Conservation (phyloP, 1,140 invertebrate genomes). For the Drosophila arizonae region DNA sequence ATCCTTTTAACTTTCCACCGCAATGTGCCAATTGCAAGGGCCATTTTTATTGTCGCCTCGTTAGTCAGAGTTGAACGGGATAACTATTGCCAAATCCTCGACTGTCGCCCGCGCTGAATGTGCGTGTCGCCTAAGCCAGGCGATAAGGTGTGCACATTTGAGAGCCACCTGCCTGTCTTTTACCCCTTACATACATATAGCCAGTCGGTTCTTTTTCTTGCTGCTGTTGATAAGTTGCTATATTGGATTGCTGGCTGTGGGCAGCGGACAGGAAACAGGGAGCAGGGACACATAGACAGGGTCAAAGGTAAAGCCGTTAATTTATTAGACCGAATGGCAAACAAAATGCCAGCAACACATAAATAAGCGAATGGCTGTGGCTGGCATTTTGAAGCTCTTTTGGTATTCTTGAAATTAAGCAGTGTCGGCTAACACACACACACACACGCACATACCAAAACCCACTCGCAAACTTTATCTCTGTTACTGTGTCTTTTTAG, state of each 20-base stretch:
- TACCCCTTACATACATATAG: neutral
- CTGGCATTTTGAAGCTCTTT: slow-evolving; percentile 33
- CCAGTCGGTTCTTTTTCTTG: slow-evolving; percentile 56
- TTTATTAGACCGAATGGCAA: slow-evolving; percentile 74
- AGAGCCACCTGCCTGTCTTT: slow-evolving; percentile 20
- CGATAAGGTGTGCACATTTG: slow-evolving; percentile 77
- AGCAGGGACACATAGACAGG: slow-evolving; percentile 1
- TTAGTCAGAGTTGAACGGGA: slow-evolving; percentile 60
- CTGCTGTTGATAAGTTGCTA: slow-evolving; percentile 72
- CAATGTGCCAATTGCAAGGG: slow-evolving; percentile 73
- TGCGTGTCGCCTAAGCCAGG: slow-evolving; percentile 74
- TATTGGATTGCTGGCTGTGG: slow-evolving; percentile 67
- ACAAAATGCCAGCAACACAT: slow-evolving; percentile 66
- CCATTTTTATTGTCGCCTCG: slow-evolving; percentile 75
- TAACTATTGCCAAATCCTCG: slow-evolving; percentile 66
- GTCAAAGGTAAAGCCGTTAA: slow-evolving; percentile 76
- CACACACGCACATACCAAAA: neutral
- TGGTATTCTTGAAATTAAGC: slow-evolving; percentile 46
- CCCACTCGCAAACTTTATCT: neutral
- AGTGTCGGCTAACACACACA: slow-evolving; percentile 26
- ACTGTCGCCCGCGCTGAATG: slow-evolving; percentile 41
- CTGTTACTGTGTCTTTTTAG: slow-evolving; percentile 7
- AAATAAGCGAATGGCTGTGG: slow-evolving; percentile 54
- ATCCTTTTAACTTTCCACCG: slow-evolving; percentile 73
- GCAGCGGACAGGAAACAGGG: neutral